These are phyloP conservation scores for Nomada flava DNA, from an alignment of 2,888 invertebrate genomes.

Conservation along the genomic window DNA sequence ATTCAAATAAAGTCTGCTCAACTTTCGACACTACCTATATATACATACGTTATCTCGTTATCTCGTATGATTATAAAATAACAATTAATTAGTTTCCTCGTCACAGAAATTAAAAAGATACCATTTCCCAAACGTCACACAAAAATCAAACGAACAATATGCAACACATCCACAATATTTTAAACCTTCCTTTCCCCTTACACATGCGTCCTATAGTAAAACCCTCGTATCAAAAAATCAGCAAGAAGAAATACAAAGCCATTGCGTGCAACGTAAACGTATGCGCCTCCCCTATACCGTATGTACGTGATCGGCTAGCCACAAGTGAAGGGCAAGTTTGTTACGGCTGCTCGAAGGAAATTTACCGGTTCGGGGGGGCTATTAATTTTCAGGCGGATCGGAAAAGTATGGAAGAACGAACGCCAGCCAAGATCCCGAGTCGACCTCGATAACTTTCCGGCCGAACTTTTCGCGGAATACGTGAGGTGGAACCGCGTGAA, in stretches of 20 bases:
- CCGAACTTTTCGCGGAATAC: slow-evolving; percentile 65
- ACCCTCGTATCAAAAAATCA: no score
- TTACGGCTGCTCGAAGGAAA: slow-evolving; percentile 38
- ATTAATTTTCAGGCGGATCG: slow-evolving; percentile 55
- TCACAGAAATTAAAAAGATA: no score
- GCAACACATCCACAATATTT: no score
- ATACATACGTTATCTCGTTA: no score
- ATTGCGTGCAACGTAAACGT: background rate
- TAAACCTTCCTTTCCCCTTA: no score
- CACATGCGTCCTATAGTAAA: no score
- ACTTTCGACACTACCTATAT: no score
- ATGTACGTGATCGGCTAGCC: slow-evolving; percentile 3
- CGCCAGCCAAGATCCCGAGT: slow-evolving; percentile 43
- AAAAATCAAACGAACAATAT: no score
- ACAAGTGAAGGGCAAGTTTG: slow-evolving; percentile 17
- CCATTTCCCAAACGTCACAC: no score
- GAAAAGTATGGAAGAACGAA: slow-evolving; percentile 53
- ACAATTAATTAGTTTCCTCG: no score
- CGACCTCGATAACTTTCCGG: slow-evolving; percentile 67
- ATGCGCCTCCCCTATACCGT: background rate
- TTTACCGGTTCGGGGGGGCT: slow-evolving; percentile 43
- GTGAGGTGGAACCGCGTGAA: slow-evolving; percentile 70
- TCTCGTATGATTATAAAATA: no score
- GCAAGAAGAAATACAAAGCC: background rate
- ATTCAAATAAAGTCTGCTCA: background rate